Percentiles rank a stretch among this genome's conserved stretches.
phyloP scores from a whole-genome alignment of 2,797 vertebrate species.

The Cyclopterus lumpus region DNA sequence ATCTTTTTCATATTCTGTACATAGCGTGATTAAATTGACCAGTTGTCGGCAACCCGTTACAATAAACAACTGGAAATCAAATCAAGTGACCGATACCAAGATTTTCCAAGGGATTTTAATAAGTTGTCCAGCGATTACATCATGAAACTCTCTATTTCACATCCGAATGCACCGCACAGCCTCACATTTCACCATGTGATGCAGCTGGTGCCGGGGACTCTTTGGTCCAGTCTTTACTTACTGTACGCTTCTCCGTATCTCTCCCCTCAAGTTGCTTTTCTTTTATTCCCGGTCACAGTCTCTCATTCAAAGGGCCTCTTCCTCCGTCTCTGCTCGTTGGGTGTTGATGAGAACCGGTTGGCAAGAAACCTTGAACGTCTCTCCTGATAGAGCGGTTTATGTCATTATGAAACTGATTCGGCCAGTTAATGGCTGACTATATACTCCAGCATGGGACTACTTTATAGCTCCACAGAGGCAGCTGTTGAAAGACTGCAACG shows the following conservation, averaged over 20 bases:
- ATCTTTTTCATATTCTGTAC: neutral
- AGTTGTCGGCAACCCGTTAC: neutral
- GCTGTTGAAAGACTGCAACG: slow-evolving; percentile 1
- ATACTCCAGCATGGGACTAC: neutral
- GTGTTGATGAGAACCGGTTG: neutral
- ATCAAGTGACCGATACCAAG: neutral
- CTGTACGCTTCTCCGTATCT: neutral
- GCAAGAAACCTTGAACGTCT: slow-evolving; percentile 5
- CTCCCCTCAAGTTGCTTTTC: neutral
- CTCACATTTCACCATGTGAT: neutral
- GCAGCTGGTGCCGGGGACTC: neutral
- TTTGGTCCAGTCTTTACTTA: neutral
- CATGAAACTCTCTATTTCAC: neutral
- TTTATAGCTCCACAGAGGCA: neutral
- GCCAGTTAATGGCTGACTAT: slow-evolving; percentile 2
- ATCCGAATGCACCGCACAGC: neutral
- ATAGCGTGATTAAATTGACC: neutral
- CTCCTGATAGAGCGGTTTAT: slow-evolving; percentile 4
- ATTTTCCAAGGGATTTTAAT: neutral
- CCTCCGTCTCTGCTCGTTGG: neutral
- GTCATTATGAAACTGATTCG: slow-evolving; percentile 22
- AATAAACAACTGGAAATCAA: neutral
- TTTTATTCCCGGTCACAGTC: neutral
- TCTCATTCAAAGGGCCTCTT: neutral
- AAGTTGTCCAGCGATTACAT: neutral